Evolutionary conservation across 2,113 vertebrate genomes (phyloP).

Genomic region (Corynorhinus townsendii): DNA sequence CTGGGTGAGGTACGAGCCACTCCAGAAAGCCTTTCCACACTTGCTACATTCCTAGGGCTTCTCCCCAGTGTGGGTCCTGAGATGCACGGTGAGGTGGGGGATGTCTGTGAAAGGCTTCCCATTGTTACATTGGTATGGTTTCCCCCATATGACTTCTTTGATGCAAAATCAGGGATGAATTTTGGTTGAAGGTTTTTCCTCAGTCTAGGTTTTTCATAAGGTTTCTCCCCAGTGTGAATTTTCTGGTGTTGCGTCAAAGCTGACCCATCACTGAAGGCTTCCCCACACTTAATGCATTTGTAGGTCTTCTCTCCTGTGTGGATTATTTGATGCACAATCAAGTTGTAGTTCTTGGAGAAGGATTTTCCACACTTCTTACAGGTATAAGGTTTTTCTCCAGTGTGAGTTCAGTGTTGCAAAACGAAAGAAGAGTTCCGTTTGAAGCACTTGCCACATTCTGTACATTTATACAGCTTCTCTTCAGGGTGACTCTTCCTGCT

Average conservation of each 20-base stretch:
- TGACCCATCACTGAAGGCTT: conserved; percentile 71
- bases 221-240: conserved; percentile 72
- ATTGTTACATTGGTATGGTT: no score
- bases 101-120: no score
- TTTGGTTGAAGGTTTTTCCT: conserved; percentile 76
- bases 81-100: neutral
- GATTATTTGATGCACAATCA: no score
- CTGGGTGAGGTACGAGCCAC: no score
- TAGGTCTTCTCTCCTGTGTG: no score
- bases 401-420: neutral
- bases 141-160: conserved; percentile 64
- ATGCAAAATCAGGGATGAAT: conserved; percentile 73
- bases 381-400: no score
- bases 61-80: no score
- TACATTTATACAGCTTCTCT: conserved; percentile 52
- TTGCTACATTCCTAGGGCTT: no score
- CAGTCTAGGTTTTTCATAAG: conserved; percentile 79
- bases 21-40: no score
- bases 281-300: conserved; percentile 13
- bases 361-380: no score
- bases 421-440: conserved; percentile 64
- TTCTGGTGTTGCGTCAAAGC: conserved; percentile 68
- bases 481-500: conserved; percentile 5
- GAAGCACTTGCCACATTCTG: conserved; percentile 65
- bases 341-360: no score